Base-by-base conservation (phyloP, 2,113 vertebrate genomes). In the Pachycephala philippinensis region DNA sequence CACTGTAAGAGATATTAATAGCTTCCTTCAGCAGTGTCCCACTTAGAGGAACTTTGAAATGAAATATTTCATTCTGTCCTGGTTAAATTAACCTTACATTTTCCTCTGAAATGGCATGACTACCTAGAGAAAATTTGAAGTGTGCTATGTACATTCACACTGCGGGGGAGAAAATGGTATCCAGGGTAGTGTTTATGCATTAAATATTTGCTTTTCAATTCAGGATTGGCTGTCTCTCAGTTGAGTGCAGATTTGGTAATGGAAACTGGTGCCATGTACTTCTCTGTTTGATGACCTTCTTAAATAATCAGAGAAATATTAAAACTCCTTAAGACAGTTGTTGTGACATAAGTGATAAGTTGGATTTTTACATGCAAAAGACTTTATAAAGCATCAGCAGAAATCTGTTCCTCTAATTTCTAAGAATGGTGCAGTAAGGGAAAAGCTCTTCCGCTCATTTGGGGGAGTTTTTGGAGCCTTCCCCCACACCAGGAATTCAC, bases 51-150 rank as follows among this genome's bases (percentile, higher is more conserved):
- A 79, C 71, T 96, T 93, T 49, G 94, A 94, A 75, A 87, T 91
- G 45, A 49, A n/a, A 12, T 84, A 7, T 94, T 96, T 95, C 53
- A 72, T 94, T 84, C 76, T 54, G 92, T 86, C 44, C 30, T 93
- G 82, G 57, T 97, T 89, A 93, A 93, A 97, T 91, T 93, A 95
- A 93, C 87, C 54, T 94, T 93, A 61, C 30, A 20, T 94, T 97
- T 96, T 79, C 75, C 78, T 97, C 52, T 92, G 93, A 91, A 95
- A 78, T 87, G 86, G 26, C 61, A 56, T 47, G 54, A 59, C 89
- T 95, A 75, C 57, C 47, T 70, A 65, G 81, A 89, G 91, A 83
- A 23, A 89, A 91, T 45, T 53, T 84, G 56, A 95, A 88, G 44
- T 35, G 63, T 93, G 54, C 94, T 81, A 10, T 83, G 27, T 93